Conservation (phyloP, 1,140 invertebrate species). For the Glomeris maerens region DNA sequence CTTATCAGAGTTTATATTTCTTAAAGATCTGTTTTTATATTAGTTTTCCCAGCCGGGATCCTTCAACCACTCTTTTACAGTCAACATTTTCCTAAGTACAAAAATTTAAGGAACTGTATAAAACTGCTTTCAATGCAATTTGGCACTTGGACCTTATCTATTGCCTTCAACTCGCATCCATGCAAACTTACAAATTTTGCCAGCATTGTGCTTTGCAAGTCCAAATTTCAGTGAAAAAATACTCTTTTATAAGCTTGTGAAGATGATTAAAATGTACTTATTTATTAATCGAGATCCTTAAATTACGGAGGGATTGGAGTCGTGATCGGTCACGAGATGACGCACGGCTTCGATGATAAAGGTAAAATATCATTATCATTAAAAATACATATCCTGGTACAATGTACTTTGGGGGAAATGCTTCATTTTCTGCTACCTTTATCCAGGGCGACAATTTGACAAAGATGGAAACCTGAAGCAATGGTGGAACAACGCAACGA, state of each 20-base stretch:
- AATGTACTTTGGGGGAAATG: background rate
- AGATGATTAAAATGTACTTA: too few species aligned
- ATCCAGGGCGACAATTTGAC: slow-evolving; percentile 75
- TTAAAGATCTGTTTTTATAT: too few species aligned
- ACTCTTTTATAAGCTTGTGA: too few species aligned
- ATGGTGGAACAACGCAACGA: slow-evolving; percentile 94
- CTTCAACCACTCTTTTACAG: slow-evolving; percentile 76
- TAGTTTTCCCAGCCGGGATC: slow-evolving; percentile 78
- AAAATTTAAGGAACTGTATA: too few species aligned
- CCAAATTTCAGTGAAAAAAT: too few species aligned
- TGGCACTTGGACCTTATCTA: too few species aligned
- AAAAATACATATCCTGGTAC: background rate
- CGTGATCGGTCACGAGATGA: slow-evolving; percentile 46
- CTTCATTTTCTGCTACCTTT: background rate
- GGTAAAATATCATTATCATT: slow-evolving; percentile 29
- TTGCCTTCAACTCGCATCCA: too few species aligned
- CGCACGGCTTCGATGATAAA: slow-evolving; percentile 70
- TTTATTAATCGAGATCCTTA: too few species aligned
- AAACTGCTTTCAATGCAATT: too few species aligned
- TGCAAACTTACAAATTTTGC: too few species aligned
- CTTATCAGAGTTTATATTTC: too few species aligned
- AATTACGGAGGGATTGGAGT: slow-evolving; percentile 47
- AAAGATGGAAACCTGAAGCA: slow-evolving; percentile 94
- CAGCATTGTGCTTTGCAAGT: too few species aligned
- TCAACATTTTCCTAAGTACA: slow-evolving; percentile 57